Evolutionary conservation across 2,888 invertebrate genomes (phyloP), one percentile per base, ranked within the genome.

Genomic region (Cistogaster globosa): DNA sequence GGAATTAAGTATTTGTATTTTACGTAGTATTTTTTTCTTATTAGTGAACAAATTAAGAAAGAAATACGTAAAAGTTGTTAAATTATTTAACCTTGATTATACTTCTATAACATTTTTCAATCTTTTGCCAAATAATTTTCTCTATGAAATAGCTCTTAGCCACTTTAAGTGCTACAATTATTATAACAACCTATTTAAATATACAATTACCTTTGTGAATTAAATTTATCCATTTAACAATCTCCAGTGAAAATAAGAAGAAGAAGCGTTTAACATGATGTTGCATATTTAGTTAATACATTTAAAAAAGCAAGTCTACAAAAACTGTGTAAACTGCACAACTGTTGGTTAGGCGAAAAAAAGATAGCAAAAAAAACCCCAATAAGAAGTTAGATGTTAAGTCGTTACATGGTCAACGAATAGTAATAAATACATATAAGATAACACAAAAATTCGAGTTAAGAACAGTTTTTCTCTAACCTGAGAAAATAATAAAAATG

Each of bases 391-490:
- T 18, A 60, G 36, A 72, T 63, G 62, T 53, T 78, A 74, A 82
- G 55, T 65, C 75, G 77, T 85, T 65, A 75, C 48, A 78, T 78
- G 68, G 53, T 81, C 74, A 75, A 38, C 77, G 58, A 85, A 78
- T 60, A 55, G 74, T 55, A 69, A 67, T 85, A 82, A 79, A 68
- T 79, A 42, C 78, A 58, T 65, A 72, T 67, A 82, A 85, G 78
- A 82, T 78, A 85, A 82, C 63, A 82, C 74, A 67, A 71, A 85
- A 77, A 78, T 75, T 85, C 60, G 18, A 48, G 42, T 42, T 48
- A n/a, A n/a, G 11, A 2, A 12, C 26, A 0, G 20, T 51, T 58
- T 72, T 38, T n/a, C 32, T 42, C 62, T 62, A 45, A 53, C 51
- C 26, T 42, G n/a, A 32, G 42, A 65, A 65, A 69, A 57, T 36